Evolutionary conservation across 2,113 vertebrate genomes (phyloP).

Genomic region (Tor tambroides): DNA sequence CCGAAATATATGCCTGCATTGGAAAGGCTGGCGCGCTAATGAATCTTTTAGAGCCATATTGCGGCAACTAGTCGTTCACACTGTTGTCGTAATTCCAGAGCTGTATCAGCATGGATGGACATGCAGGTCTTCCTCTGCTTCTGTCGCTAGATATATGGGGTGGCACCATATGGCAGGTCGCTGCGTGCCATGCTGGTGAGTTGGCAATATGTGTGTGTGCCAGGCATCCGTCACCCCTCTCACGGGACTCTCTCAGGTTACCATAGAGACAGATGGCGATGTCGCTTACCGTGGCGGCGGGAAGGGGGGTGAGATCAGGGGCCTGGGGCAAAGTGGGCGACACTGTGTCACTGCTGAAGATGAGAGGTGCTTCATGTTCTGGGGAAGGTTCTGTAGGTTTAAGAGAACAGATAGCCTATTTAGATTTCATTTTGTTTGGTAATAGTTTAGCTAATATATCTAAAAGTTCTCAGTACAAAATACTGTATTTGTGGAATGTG

Average conservation of each 20-base stretch:
- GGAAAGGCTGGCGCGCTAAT: background rate
- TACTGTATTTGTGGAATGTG: background rate
- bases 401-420: background rate
- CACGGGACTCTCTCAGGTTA: conserved; percentile 79
- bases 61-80: background rate
- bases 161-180: conserved; percentile 83
- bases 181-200: conserved; percentile 81
- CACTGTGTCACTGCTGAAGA: conserved; percentile 47
- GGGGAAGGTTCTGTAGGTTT: background rate
- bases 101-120: conserved; percentile 57
- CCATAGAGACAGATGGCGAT: conserved; percentile 78
- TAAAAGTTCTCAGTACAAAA: background rate
- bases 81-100: conserved; percentile 31
- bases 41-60: background rate
- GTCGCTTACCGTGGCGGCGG: conserved; percentile 67
- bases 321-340: conserved; percentile 43
- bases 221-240: conserved; percentile 80
- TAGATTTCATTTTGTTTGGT: background rate
- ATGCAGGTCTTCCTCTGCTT: conserved; percentile 60
- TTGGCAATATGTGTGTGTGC: conserved; percentile 76
- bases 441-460: background rate
- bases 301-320: conserved; percentile 59
- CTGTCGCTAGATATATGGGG: conserved; percentile 72
- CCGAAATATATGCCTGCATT: background rate
- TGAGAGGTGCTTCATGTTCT: background rate